A percentile compares a stretch with the other conserved stretches of the same genome.
phyloP scores from a whole-genome alignment of 2,888 invertebrate species.

The Alentia gelatinosa region DNA sequence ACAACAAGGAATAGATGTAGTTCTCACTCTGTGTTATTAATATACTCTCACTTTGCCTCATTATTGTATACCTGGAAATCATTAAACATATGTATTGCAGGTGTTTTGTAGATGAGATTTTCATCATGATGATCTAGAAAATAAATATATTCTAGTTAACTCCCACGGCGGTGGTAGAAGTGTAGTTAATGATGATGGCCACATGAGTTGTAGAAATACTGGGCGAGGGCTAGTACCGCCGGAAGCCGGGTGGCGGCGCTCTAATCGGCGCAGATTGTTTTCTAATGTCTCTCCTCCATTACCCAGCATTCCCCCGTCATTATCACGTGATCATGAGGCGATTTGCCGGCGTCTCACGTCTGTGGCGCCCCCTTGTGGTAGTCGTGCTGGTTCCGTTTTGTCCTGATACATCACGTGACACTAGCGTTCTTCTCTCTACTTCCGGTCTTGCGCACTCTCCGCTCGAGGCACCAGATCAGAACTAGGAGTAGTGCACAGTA shows the following conservation, averaged over 20 bases:
- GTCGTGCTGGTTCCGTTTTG: not conserved
- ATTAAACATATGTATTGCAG: not conserved
- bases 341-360: not conserved
- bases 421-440: no score
- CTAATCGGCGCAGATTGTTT: not conserved
- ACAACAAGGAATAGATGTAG: no score
- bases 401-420: not conserved
- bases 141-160: not conserved
- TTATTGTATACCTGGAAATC: not conserved
- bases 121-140: not conserved
- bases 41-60: no score
- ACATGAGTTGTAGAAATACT: no score
- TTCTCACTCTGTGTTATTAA: no score
- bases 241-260: not conserved
- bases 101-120: not conserved
- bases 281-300: slow-evolving; percentile 15
- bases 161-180: not conserved
- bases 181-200: not conserved
- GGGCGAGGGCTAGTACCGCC: no score
- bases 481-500: no score
- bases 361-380: not conserved
- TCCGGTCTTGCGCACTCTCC: no score
- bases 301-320: not conserved
- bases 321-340: not conserved
- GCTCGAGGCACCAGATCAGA: no score